phyloP scores from a whole-genome alignment of 2,113 vertebrate genomes.

The Nanorana parkeri region DNA sequence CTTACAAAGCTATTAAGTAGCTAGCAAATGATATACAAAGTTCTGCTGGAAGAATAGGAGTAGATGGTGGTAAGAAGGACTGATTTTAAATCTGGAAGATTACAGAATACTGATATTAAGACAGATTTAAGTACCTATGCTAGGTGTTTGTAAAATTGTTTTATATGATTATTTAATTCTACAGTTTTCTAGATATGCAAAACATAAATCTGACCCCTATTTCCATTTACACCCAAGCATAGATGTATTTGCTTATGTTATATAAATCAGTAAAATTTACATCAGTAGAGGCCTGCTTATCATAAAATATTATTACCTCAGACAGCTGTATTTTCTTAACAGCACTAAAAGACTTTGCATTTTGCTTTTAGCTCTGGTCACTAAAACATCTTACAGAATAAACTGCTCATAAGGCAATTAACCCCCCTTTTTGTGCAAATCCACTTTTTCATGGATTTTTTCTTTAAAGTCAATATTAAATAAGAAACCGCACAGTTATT shows the following conservation, averaged over 20 bases:
- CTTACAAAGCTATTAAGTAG: too few species aligned
- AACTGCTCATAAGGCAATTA: slow-evolving; percentile 24
- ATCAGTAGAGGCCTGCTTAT: slow-evolving; percentile 12
- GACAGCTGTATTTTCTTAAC: slow-evolving; percentile 41
- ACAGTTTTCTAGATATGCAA: too few species aligned
- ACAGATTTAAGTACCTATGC: too few species aligned
- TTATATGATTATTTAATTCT: too few species aligned
- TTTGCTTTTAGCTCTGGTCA: not conserved
- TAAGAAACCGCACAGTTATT: not conserved
- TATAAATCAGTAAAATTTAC: slow-evolving; percentile 16
- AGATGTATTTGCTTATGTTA: not conserved
- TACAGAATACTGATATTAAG: too few species aligned
- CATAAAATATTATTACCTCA: slow-evolving; percentile 14
- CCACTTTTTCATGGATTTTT: not conserved
- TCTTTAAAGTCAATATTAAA: not conserved
- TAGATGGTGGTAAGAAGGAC: too few species aligned
- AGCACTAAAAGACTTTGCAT: slow-evolving; percentile 1
- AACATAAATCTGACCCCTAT: too few species aligned
- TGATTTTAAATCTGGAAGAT: too few species aligned
- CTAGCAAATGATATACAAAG: too few species aligned
- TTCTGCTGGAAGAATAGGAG: too few species aligned
- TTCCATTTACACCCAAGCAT: not conserved
- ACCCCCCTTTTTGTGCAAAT: slow-evolving; percentile 14
- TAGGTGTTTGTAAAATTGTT: too few species aligned
- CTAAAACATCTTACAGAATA: slow-evolving; percentile 13